phyloP scores from a whole-genome alignment of 2,113 vertebrate genomes.

The Prinia subflava region DNA sequence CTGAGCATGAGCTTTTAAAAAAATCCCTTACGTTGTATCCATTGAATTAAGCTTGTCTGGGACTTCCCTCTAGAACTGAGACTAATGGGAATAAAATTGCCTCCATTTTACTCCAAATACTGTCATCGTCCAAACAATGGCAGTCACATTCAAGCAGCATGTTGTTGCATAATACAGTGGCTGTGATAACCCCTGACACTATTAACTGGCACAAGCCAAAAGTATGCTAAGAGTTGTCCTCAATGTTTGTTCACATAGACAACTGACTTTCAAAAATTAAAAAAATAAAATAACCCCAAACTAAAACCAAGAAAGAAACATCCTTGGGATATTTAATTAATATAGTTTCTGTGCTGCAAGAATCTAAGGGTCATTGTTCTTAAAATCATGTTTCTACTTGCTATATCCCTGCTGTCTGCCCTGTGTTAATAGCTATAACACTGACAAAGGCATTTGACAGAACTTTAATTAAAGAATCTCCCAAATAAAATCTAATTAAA shows the following conservation, averaged over 20 bases:
- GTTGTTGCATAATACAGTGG: neutral
- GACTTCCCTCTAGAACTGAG: neutral
- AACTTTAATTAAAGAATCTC: neutral
- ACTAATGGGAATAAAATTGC: neutral
- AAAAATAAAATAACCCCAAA: neutral
- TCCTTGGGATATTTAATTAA: neutral
- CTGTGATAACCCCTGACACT: neutral
- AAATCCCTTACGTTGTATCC: fast-evolving
- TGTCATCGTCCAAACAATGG: neutral
- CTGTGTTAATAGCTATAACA: neutral
- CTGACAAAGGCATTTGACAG: neutral
- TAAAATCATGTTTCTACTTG: neutral
- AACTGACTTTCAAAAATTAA: neutral
- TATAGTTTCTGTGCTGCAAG: neutral
- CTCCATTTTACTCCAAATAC: neutral
- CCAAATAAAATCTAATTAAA: slow-evolving; percentile 6
- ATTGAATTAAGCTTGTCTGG: neutral
- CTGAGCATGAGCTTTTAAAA: neutral
- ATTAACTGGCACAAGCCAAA: neutral
- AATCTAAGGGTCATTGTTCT: neutral
- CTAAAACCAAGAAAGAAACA: neutral
- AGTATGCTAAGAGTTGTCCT: neutral
- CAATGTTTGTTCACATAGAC: neutral
- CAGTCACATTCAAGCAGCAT: neutral
- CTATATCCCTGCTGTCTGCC: neutral